These are phyloP conservation scores for Barypeithes pellucidus DNA, from an alignment of 2,888 invertebrate genomes.

Conservation along the genomic window DNA sequence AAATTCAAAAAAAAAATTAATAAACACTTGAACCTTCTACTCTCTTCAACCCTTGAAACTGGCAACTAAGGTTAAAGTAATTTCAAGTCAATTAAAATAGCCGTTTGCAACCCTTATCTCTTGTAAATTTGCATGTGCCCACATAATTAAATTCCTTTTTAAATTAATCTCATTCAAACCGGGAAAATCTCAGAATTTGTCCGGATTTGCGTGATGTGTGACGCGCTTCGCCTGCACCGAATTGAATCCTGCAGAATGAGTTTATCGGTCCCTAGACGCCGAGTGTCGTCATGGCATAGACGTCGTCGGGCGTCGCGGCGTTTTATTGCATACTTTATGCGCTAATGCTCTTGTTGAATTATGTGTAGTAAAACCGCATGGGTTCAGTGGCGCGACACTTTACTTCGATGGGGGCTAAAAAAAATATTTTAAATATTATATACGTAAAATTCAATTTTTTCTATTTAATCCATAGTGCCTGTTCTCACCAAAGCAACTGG, in stretches of 20 bases:
- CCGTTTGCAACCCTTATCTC: background rate
- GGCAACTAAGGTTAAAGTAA: too few relatives aligned
- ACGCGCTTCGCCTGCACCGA: constrained; percentile 22
- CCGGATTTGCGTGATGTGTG: constrained; percentile 29
- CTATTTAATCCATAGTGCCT: too few relatives aligned
- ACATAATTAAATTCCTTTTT: constrained; percentile 25
- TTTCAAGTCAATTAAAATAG: background rate
- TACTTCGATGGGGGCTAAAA: too few relatives aligned
- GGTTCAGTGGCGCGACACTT: too few relatives aligned
- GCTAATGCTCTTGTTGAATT: constrained; percentile 36
- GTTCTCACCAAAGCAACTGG: too few relatives aligned
- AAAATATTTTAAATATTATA: too few relatives aligned
- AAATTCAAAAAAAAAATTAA: background rate
- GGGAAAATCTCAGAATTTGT: constrained; percentile 24
- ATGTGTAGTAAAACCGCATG: background rate
- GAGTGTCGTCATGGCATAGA: constrained; percentile 28
- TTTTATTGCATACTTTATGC: constrained; percentile 44
- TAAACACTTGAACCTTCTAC: too few relatives aligned
- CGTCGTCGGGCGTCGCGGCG: constrained; percentile 45
- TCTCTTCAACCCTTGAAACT: too few relatives aligned
- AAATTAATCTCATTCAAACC: constrained; percentile 20
- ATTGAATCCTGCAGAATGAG: constrained; percentile 48
- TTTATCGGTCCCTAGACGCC: constrained; percentile 51
- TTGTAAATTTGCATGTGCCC: background rate
- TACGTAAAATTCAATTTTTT: too few relatives aligned